Evolutionary conservation across 2,113 vertebrate species (phyloP), one percentile per base, ranked within the genome.

Genomic region (Phalacrocorax brasilianus): DNA sequence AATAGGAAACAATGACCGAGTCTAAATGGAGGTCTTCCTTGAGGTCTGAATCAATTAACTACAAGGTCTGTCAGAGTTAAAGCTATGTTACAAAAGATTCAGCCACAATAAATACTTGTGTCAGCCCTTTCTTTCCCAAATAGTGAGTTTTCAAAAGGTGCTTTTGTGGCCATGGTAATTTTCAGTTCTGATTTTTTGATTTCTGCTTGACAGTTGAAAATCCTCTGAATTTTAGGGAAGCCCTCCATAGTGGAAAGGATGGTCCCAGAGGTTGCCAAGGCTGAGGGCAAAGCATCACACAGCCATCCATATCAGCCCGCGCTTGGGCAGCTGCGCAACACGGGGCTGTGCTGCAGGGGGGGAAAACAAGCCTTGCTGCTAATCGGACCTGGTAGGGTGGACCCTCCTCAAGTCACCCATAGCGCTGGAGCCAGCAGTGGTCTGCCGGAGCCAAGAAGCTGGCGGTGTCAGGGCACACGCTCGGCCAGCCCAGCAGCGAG

Each of bases 341-440:
- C 9, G 38, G 28, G 30, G 12, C 56, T 27, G 42, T 14, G 28
- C 28, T 32, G 65, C 65, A 10, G 13, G n/a, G 0, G 4, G 4
- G 19, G 47, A 1, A 2, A 75, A 67, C 0, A 0, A 83, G 19
- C 24, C 75, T 72, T 1, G 0, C 28, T 12, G 32, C 22, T 50
- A 2, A 40, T 2, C 0, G 0, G 12, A 62, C 7, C 26, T 1
- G 0, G 5, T 32, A 19, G 1, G 3, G 15, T 2, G 2, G 22
- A 38, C 32, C 12, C 22, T 89, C 33, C 33, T 55, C 10, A 4
- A 0, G 0, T 3, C 8, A 9, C 16, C 16, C 42, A 12, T 0
- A 30, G 10, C 2, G 0, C n/a, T 11, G 17, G 45, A 83, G 38
- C 38, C 73, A 63, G 49, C 12, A 47, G 44, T 2, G 4, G 0